Evolutionary conservation across 2,888 invertebrate species (phyloP), one percentile per base, ranked within the genome.

Genomic region (Drosophila meridionalis): DNA sequence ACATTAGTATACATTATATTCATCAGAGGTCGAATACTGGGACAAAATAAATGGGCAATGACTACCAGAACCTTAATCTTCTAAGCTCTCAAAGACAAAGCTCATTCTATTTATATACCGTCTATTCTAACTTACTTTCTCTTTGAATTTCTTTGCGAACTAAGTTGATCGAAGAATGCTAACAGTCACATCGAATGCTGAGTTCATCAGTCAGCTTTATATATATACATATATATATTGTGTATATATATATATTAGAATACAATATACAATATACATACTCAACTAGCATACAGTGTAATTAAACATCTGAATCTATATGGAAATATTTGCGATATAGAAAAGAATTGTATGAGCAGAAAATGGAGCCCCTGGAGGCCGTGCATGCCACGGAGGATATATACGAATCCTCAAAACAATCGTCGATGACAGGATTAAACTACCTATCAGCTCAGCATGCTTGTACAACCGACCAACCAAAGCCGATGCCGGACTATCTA

Each of bases 381-480:
- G n/a, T 30, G 30, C 20, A 20, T 20, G 20, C 20, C 20, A 20
- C 20, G 20, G 20, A 20, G 20, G 20, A 20, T 20, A 4, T 4
- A 4, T 8, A 4, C 4, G 1, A n/a, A n/a, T 5, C 14, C 8
- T 0, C 14, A n/a, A 9, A 47, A 28, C 7, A 32, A 9, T 50
- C 30, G 30, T 9, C 5, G n/a, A 4, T 8, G n/a, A 34, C 78
- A 4, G n/a, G 11, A 4, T 9, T 7, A 5, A 76, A 79, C 28
- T 75, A 3, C 14, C 2, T 70, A 2, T 1, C 42, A 5, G 14
- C 32, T 26, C 14, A 42, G 7, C 0, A 0, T 12, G 0, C 4
- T 2, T 42, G 14, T 14, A 0, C 0, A 14, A 36, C 0, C 12
- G 20, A 20, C 20, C 20, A 20, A 20, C 34, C 32, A 0, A 59